Evolutionary conservation across 2,797 vertebrate species (phyloP), one percentile per base, ranked within the genome.

Genomic region (Muraenolepis orangiensis): DNA sequence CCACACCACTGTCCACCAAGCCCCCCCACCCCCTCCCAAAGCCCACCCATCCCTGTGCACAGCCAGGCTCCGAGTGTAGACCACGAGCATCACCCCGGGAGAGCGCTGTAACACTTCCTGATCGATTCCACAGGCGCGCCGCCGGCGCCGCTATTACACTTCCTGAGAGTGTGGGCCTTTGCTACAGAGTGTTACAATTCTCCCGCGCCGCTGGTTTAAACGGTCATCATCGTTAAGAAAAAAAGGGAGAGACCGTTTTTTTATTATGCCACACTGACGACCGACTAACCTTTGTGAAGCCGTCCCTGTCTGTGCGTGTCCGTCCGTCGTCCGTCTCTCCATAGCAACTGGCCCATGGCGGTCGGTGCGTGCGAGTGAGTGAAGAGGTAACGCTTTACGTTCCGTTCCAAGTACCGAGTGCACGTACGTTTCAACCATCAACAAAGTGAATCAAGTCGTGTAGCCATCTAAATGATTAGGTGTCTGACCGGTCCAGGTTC

Each of bases 61-160:
- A 75, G 71, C 70, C 69, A 26, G 74, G 36, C 34, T 61, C n/a
- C 74, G n/a, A 70, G 71, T 42, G 23, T 26, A 23, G 57, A 64
- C 57, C n/a, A n/a, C n/a, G 26, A 4, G 57, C 57, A 28, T 64
- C 5, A 26, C 57, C 57, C 26, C 57, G 0, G n/a, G n/a, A n/a
- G 20, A 64, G n/a, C 23, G 11, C 57, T 13, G n/a, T 64, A 64
- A 64, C n/a, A 4, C n/a, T 23, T 3, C 26, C 57, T 64, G 57
- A 64, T 64, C 26, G 57, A 64, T 64, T 64, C 57, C 57, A 12
- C 57, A 26, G 57, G 26, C 57, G 23, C 57, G 57, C 26, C 57
- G 23, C 57, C 32, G 32, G 3, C 32, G 32, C 32, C 23, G 57
- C n/a, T 23, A 28, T 13, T 3, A 8, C 4, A 3, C 10, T 3